These are phyloP conservation scores for Drosophila yooni DNA, from an alignment of 2,888 invertebrate genomes.

Conservation along the genomic window DNA sequence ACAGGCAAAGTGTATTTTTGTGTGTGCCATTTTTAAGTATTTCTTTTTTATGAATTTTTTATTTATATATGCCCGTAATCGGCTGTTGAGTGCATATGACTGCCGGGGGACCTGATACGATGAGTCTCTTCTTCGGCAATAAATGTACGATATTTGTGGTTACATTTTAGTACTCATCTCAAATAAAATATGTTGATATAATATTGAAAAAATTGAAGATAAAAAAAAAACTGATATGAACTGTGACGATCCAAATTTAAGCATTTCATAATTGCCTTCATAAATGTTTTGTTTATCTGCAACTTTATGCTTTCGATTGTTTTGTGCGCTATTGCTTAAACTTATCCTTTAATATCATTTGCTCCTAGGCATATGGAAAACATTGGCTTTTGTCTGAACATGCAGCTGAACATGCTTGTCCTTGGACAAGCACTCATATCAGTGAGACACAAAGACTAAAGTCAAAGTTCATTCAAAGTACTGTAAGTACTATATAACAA, in stretches of 20 bases:
- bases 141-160: conserved; percentile 21
- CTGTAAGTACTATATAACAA: not conserved
- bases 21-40: conserved; percentile 36
- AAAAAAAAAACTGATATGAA: not conserved
- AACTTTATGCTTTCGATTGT: not conserved
- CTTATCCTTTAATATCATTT: conserved; percentile 7
- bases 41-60: conserved; percentile 57
- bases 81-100: conserved; percentile 62
- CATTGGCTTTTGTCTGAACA: conserved; percentile 13
- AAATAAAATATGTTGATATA: conserved; percentile 7
- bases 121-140: conserved; percentile 5
- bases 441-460: not conserved
- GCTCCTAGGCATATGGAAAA: conserved; percentile 3
- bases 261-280: not conserved
- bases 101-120: conserved; percentile 44
- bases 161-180: conserved; percentile 5
- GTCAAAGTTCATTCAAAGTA: conserved; percentile 10
- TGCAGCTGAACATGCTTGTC: conserved; percentile 2
- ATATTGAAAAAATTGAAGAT: not conserved
- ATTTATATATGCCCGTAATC: conserved; percentile 55
- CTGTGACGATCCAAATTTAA: not conserved
- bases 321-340: conserved; percentile 6
- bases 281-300: not conserved
- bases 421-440: conserved; percentile 15
- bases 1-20: conserved; percentile 14